Percentiles rank a stretch among this genome's conserved stretches.
These are phyloP conservation scores for Acipenser transmontanus DNA, from an alignment of 2,797 vertebrate species.

Conservation along the genomic window DNA sequence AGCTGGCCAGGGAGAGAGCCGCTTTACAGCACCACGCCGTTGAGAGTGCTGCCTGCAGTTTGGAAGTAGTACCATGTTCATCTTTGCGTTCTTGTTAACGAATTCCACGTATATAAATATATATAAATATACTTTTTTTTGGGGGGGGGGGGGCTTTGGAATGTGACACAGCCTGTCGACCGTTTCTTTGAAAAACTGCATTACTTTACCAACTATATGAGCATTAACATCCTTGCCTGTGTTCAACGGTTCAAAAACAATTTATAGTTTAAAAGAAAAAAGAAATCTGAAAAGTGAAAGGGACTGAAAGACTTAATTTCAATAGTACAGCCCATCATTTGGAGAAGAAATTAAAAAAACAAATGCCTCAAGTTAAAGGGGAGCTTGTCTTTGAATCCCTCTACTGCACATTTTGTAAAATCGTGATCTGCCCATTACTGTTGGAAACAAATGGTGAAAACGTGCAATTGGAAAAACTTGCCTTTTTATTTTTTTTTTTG, in stretches of 20 bases:
- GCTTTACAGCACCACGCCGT: constrained; percentile 82
- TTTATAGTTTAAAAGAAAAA: constrained; percentile 67
- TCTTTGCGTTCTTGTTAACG: constrained; percentile 85
- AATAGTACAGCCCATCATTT: constrained; percentile 54
- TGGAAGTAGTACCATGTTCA: constrained; percentile 77
- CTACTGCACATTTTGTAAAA: constrained; percentile 85
- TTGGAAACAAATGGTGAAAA: constrained; percentile 77
- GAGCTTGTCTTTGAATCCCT: constrained; percentile 59
- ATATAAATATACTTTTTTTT: constrained; percentile 39
- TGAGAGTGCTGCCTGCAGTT: constrained; percentile 62
- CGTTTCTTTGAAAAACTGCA: constrained; percentile 61
- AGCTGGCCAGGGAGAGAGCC: constrained; percentile 75
- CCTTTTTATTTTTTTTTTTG: too few species aligned
- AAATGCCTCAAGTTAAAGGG: constrained; percentile 42
- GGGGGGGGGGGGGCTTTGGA: constrained; percentile 86
- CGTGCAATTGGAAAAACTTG: constrained; percentile 72
- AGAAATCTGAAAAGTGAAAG: constrained; percentile 54
- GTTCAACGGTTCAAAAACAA: constrained; percentile 77
- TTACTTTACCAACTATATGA: constrained; percentile 74
- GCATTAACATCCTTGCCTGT: constrained; percentile 72
- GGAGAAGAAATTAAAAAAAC: constrained; percentile 46
- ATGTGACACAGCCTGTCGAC: constrained; percentile 87
- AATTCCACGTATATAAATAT: constrained; percentile 62
- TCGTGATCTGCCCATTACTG: constrained; percentile 74
- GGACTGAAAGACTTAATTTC: constrained; percentile 53